A percentile compares a stretch with the other conserved stretches of the same genome.
These are phyloP conservation scores for Ennomos quercinarius DNA, from an alignment of 2,888 invertebrate genomes.

Conservation along the genomic window DNA sequence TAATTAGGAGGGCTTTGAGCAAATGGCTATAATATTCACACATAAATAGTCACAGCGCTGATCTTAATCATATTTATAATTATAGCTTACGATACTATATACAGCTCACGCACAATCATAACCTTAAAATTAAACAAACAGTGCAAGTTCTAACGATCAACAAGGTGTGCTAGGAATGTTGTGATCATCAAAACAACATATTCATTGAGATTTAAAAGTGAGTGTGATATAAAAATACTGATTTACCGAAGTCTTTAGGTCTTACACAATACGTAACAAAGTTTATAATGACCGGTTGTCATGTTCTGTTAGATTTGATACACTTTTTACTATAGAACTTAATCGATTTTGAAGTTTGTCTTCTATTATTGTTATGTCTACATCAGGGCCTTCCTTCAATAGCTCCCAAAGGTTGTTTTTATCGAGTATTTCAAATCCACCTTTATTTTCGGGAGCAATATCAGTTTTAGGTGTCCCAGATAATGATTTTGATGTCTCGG, in stretches of 20 bases:
- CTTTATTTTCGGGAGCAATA: constrained; percentile 79
- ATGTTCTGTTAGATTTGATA: constrained; percentile 57
- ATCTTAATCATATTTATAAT: constrained; percentile 59
- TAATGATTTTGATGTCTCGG: constrained; percentile 78
- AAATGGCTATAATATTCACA: constrained; percentile 63
- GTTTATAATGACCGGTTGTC: constrained; percentile 80
- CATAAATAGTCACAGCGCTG: constrained; percentile 75
- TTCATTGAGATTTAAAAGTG: constrained; percentile 43
- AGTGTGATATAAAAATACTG: constrained; percentile 81
- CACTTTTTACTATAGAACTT: constrained; percentile 56
- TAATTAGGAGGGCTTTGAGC: constrained; percentile 63
- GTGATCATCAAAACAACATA: constrained; percentile 51
- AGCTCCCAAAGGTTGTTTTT: constrained; percentile 87
- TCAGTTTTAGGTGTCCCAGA: constrained; percentile 62
- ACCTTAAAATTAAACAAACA: constrained; percentile 60
- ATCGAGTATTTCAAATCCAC: constrained; percentile 84
- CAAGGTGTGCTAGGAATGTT: constrained; percentile 69
- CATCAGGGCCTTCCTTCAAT: constrained; percentile 82
- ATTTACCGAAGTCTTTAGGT: constrained; percentile 75
- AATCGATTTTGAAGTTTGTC: constrained; percentile 72
- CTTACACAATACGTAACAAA: constrained; percentile 80
- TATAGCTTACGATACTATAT: constrained; percentile 67
- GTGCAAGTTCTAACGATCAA: constrained; percentile 76
- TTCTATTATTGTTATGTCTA: constrained; percentile 65
- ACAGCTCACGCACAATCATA: constrained; percentile 63